Conservation (phyloP, 2,113 vertebrate genomes). For the Steatornis caripensis region DNA sequence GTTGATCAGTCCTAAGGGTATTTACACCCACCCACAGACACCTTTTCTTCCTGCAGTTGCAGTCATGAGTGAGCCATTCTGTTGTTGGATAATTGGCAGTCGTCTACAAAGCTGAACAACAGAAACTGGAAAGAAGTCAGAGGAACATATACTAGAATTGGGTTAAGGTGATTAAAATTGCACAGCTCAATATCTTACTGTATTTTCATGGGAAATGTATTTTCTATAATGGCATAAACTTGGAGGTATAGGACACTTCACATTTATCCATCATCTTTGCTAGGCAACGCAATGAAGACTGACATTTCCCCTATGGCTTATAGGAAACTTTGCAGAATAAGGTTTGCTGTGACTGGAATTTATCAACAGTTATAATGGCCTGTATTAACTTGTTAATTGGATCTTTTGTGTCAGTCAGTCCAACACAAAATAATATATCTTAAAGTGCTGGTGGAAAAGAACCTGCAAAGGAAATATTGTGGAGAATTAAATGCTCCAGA, state of each 20-base stretch:
- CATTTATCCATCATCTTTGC: not conserved
- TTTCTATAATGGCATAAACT: not conserved
- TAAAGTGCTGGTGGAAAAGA: not conserved
- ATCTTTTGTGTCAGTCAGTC: not conserved
- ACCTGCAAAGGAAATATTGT: not conserved
- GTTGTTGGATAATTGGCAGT: not conserved
- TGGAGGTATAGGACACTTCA: not conserved
- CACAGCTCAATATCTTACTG: not conserved
- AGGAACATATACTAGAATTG: not conserved
- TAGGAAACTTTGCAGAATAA: not conserved
- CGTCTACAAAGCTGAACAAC: not conserved
- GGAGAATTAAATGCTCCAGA: not conserved
- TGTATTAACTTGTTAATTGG: not conserved
- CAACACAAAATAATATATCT: not conserved
- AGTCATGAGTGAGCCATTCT: not conserved
- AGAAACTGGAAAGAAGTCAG: not conserved
- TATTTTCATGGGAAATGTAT: not conserved
- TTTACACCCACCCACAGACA: not conserved
- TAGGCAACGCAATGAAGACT: not conserved
- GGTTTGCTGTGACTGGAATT: not conserved
- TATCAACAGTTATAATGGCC: not conserved
- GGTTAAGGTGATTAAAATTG: not conserved
- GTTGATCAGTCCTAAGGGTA: not conserved
- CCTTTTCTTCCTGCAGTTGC: not conserved
- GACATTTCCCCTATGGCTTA: fast-evolving